These are phyloP conservation scores for Ceratoteleas bidentatus DNA, from an alignment of 1,140 invertebrate genomes.

Conservation along the genomic window DNA sequence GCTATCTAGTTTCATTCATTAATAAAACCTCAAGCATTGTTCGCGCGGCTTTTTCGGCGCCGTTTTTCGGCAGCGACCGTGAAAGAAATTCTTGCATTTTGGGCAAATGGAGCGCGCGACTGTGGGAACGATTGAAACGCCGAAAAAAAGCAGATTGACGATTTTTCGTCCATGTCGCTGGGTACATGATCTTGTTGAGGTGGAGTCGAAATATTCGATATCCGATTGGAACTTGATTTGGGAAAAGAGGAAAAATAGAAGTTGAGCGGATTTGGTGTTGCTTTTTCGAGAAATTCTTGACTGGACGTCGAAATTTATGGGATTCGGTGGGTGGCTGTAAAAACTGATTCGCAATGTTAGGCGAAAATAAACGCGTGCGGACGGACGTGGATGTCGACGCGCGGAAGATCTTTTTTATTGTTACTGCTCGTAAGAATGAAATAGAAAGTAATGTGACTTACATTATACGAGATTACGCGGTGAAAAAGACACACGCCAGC, in stretches of 20 bases:
- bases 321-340: not conserved
- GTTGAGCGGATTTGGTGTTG: no score
- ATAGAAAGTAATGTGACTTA: conserved; percentile 26
- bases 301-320: no score
- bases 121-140: no score
- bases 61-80: not conserved
- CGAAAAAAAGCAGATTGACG: no score
- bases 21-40: conserved; percentile 27
- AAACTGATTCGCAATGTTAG: not conserved
- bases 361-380: no score
- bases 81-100: conserved; percentile 11
- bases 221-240: no score
- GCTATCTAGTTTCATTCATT: conserved; percentile 24
- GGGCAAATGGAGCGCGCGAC: not conserved
- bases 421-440: conserved; percentile 20
- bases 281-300: no score
- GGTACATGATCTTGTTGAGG: no score
- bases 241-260: no score
- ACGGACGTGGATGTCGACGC: no score
- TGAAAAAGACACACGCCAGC: conserved; percentile 6
- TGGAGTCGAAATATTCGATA: no score
- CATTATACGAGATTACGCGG: conserved; percentile 11
- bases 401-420: conserved; percentile 3
- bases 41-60: not conserved
- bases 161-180: no score